Evolutionary conservation across 2,797 vertebrate genomes (phyloP), one percentile per base, ranked within the genome.

Genomic region (Falco concolor): DNA sequence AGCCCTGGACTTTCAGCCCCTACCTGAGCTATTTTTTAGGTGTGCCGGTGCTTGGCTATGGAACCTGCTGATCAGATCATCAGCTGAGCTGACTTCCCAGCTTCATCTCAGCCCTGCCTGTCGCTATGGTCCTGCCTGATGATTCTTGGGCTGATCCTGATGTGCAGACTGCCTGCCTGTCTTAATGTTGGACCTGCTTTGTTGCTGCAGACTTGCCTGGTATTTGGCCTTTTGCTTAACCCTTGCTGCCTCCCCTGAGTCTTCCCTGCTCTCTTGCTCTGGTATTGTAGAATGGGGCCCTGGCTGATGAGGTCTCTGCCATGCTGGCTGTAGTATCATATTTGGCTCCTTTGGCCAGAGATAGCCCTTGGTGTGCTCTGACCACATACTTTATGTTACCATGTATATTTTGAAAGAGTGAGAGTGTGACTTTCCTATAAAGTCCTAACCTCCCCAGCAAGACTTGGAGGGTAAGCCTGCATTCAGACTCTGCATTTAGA

Each of bases 1-100:
- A 90, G 54, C 25, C 27, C 10, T 3, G 5, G 45, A 16, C 19
- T 2, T 42, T 74, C 9, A 53, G 16, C 28, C 9, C 23, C 24
- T 61, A 16, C 13, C 23, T 42, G 14, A 78, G 49, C 15, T 44
- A 8, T 7, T 4, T 32, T 27, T 76, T 28, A 53, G 40, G 30
- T 20, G 36, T 80, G 36, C 7, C 22, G 36, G 8, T 59, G 30
- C 22, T 63, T 70, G 28, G 34, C 21, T 0, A 6, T 8, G 0
- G 10, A 11, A 5, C 7, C n/a, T 77, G 45, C 18, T 72, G 75
- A 54, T 44, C 61, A 61, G 47, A 24, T 17, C 10, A 2, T 6
- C 63, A 72, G 42, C 63, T 78, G 42, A 30, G 27, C 44, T 70
- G 30, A 32, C 12, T 67, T 68, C 23, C 30, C 28, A 61, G 56